phyloP scores from a whole-genome alignment of 2,113 vertebrate genomes.

The Nesoenas mayeri region DNA sequence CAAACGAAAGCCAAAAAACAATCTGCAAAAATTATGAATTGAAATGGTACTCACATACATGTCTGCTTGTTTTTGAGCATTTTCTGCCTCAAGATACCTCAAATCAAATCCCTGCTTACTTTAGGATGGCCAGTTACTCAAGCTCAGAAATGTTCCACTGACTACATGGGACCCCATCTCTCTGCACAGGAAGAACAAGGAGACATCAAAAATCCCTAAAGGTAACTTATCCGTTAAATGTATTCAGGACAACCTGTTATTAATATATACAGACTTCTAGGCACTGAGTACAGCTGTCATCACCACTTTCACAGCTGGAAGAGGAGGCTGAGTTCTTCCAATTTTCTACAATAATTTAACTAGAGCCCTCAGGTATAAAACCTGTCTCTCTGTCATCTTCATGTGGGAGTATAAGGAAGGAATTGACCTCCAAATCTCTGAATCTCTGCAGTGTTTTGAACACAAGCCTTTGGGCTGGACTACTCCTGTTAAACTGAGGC shows the following conservation, averaged over 20 bases:
- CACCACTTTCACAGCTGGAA: neutral
- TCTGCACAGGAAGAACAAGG: neutral
- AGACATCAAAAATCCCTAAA: neutral
- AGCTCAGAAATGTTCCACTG: neutral
- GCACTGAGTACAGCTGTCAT: neutral
- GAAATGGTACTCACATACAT: neutral
- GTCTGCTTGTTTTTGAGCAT: neutral
- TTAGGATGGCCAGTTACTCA: neutral
- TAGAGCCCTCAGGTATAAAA: neutral
- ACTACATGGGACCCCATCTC: rapidly evolving
- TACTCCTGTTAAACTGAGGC: neutral
- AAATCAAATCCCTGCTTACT: neutral
- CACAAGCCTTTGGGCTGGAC: neutral
- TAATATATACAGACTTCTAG: neutral
- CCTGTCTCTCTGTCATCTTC: neutral
- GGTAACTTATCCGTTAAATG: neutral
- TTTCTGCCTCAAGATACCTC: neutral
- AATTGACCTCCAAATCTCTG: neutral
- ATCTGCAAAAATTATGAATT: neutral
- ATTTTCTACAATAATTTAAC: neutral
- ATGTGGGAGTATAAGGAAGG: neutral
- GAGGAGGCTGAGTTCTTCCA: neutral
- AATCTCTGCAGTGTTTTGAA: neutral
- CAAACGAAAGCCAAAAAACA: no score
- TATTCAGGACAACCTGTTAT: neutral